Evolutionary conservation across 2,113 vertebrate species (phyloP), one percentile per base, ranked within the genome.

Genomic region (Anarrhichthys ocellatus): DNA sequence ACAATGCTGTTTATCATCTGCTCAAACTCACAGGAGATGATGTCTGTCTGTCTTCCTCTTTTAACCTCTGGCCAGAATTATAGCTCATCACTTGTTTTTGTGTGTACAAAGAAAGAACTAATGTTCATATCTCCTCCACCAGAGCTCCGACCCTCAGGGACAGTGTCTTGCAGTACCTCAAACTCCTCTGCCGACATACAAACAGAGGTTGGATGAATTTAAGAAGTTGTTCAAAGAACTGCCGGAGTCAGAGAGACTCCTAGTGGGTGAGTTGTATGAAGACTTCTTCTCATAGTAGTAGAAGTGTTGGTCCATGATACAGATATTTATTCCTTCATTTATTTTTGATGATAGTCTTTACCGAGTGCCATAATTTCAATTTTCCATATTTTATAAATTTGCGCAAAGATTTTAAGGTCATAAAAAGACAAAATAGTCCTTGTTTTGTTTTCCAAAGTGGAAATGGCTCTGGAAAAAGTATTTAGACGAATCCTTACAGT

Each of bases 151-250:
- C 4, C 10, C 73, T 56, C 87, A 85, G 69, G 79, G 61, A 4
- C 91, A 76, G 72, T 91, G 83, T 88, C 75, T 90, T 0, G 48
- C 84, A 0, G 75, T 72, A 0, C 95, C 96, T 38, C 95, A 97
- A 93, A 80, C 95, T 86, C 94, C 97, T 44, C 93, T 94, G 84
- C 94, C 94, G 3, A 96, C 93, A 76, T 99, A 99, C 92, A 99
- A 97, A 92, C 97, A 97, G 74, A 96, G 94, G 80, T 93, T 93
- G 2, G 98, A 98, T 3, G 97, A 99, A 89, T 98, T 99, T 86
- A 97, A 94, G 88, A 97, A 94, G 90, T 91, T 97, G 54, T 99
- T 99, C 86, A 96, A 94, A 90, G 96, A 98, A 54, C 87, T 97
- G 15, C 96, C 96, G 1, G 96, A 97, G 73, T 94, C 96, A 0